Evolutionary conservation across 2,797 vertebrate genomes (phyloP).

Genomic region (Chelon labrosus): DNA sequence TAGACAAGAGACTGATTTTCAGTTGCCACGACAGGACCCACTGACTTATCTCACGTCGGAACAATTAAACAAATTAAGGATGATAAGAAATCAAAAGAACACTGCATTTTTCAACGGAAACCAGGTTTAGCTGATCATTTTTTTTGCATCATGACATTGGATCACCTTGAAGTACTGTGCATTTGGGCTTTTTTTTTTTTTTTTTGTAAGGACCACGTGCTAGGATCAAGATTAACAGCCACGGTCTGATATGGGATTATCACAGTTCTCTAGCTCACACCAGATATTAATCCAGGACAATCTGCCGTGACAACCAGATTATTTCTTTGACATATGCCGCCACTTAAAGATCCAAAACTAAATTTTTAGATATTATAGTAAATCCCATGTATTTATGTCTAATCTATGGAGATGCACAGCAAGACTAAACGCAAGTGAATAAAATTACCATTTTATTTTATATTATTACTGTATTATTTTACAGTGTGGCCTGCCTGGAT

Average conservation of each 20-base stretch:
- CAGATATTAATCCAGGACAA: conserved; percentile 67
- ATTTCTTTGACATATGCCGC: conserved; percentile 59
- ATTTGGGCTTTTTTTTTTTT: conserved; percentile 8
- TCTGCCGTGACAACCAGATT: conserved; percentile 64
- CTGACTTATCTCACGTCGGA: conserved; percentile 30
- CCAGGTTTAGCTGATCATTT: conserved; percentile 10
- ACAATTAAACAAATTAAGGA: conserved; percentile 29
- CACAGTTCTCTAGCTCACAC: conserved; percentile 49
- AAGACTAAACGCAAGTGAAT: conserved; percentile 4
- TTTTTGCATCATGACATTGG: conserved; percentile 38
- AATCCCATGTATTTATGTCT: conserved; percentile 5
- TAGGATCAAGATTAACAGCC: conserved; percentile 57
- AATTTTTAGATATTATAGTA: conserved; percentile 34
- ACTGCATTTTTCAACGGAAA: background rate
- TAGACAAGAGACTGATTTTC: no score
- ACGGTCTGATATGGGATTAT: conserved; percentile 69
- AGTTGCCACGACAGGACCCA: no score
- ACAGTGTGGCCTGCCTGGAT: conserved; percentile 8
- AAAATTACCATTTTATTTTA: background rate
- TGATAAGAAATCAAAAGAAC: conserved; percentile 33
- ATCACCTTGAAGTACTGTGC: conserved; percentile 43
- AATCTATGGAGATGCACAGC: conserved; percentile 9
- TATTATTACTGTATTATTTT: background rate
- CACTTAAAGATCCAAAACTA: conserved; percentile 37
- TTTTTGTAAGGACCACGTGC: conserved; percentile 33